A percentile compares a stretch with the other conserved stretches of the same genome.
Evolutionary conservation across 1,140 invertebrate species (phyloP).

Genomic region (Polyergus mexicanus): DNA sequence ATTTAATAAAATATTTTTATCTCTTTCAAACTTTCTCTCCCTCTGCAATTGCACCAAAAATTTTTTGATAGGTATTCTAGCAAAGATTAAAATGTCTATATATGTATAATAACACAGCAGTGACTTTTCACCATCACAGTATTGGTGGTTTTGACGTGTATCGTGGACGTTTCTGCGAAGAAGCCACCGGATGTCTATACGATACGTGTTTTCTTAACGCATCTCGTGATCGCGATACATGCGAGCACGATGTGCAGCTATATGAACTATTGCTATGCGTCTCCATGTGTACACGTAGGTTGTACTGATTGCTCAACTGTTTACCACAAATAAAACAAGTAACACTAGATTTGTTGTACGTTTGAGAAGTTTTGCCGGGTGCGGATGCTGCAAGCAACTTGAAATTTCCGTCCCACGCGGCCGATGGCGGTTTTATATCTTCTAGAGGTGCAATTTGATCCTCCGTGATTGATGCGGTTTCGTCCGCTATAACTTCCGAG

Average conservation of each 20-base stretch:
- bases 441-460: slow-evolving; percentile 73
- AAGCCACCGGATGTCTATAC: slow-evolving; percentile 91
- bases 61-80: slow-evolving; percentile 41
- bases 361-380: slow-evolving; percentile 75
- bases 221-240: slow-evolving; percentile 94
- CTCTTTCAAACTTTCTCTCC: slow-evolving; percentile 18
- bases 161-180: slow-evolving; percentile 83
- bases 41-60: slow-evolving; percentile 18
- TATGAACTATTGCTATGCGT: slow-evolving; percentile 94
- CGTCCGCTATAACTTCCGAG: slow-evolving; percentile 67
- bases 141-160: slow-evolving; percentile 78
- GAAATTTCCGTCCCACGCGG: slow-evolving; percentile 81
- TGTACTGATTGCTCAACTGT: slow-evolving; percentile 95
- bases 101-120: slow-evolving; percentile 1
- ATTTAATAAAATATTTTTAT: slow-evolving; percentile 64
- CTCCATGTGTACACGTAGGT: slow-evolving; percentile 95
- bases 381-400: slow-evolving; percentile 78
- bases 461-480: slow-evolving; percentile 63
- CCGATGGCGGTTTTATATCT: slow-evolving; percentile 77
- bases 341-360: slow-evolving; percentile 87
- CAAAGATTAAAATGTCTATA: slow-evolving; percentile 55
- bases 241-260: slow-evolving; percentile 93
- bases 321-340: slow-evolving; percentile 95
- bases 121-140: slow-evolving; percentile 53
- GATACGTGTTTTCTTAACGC: slow-evolving; percentile 95